Conservation (phyloP, 2,113 vertebrate genomes). For the Perca schrenkii region DNA sequence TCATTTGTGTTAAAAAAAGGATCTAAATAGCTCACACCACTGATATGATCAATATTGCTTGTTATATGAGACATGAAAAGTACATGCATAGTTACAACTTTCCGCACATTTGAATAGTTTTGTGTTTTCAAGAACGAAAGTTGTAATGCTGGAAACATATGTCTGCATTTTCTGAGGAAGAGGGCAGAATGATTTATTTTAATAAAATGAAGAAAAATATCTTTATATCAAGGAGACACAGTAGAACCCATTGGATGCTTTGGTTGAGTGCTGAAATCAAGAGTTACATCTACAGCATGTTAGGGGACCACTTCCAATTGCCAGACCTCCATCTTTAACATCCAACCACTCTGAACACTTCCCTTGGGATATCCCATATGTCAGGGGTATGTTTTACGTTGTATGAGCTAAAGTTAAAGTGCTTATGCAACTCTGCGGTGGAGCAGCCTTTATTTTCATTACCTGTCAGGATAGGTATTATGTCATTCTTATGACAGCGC, state of each 20-base stretch:
- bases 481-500: conserved; percentile 83
- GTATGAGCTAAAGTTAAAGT: conserved; percentile 72
- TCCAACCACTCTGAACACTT: conserved; percentile 53
- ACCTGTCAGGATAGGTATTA: conserved; percentile 82
- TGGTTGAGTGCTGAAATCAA: conserved; percentile 41
- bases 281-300: conserved; percentile 42
- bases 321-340: conserved; percentile 57
- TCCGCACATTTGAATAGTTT: conserved; percentile 18
- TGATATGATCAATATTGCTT: neutral
- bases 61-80: neutral
- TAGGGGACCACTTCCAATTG: conserved; percentile 47
- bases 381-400: conserved; percentile 71
- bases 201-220: conserved; percentile 51
- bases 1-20: neutral
- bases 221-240: conserved; percentile 22
- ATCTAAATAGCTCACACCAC: neutral
- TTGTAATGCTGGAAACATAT: conserved; percentile 24
- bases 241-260: conserved; percentile 12
- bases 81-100: conserved; percentile 14
- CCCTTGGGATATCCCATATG: conserved; percentile 69
- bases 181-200: conserved; percentile 34
- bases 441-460: conserved; percentile 80
- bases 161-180: conserved; percentile 23
- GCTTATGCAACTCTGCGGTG: conserved; percentile 76
- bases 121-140: neutral